Base-by-base conservation (phyloP, 2,797 vertebrate species). In the Anabas testudineus region DNA sequence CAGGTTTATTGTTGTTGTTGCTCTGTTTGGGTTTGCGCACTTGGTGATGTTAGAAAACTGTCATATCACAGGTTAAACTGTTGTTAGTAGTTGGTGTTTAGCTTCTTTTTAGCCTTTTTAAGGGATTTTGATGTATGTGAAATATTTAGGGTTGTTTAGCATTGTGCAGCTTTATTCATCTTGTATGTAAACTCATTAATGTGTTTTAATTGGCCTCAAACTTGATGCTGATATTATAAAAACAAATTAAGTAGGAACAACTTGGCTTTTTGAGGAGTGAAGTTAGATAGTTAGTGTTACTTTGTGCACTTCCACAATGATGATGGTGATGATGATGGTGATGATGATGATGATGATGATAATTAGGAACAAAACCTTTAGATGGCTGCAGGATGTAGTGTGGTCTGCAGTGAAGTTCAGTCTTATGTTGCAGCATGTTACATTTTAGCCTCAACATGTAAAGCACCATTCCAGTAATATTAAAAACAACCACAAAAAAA, bases 91-190 rank as follows among this genome's bases (percentile, higher is more conserved):
- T 16, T 22, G 12, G n/a, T 49, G 21, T 9, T 18, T 24, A 12
- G 4, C 13, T 4, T 3, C 30, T 30, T 30, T 3, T 10, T 57
- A 22, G 12, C 30, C 55, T 30, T 4, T 19, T n/a, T n/a, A n/a
- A n/a, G n/a, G n/a, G n/a, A n/a, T n/a, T n/a, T n/a, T n/a, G n/a
- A n/a, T n/a, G n/a, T n/a, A n/a, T n/a, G n/a, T n/a, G n/a, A n/a
- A n/a, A n/a, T n/a, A n/a, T n/a, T n/a, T n/a, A n/a, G n/a, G n/a
- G n/a, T n/a, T n/a, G n/a, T n/a, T n/a, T n/a, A n/a, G n/a, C 37
- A n/a, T 15, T 37, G 51, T 66, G n/a, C 3, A 7, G 34, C 55
- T 43, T 43, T 30, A 34, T 36, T 45, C 34, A 72, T 64, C 45
- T 34, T 42, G 14, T 24, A 13, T 13, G 10, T 32, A 6, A 5